Base-by-base conservation (phyloP, 2,797 vertebrate species). In the Acanthis flammea region DNA sequence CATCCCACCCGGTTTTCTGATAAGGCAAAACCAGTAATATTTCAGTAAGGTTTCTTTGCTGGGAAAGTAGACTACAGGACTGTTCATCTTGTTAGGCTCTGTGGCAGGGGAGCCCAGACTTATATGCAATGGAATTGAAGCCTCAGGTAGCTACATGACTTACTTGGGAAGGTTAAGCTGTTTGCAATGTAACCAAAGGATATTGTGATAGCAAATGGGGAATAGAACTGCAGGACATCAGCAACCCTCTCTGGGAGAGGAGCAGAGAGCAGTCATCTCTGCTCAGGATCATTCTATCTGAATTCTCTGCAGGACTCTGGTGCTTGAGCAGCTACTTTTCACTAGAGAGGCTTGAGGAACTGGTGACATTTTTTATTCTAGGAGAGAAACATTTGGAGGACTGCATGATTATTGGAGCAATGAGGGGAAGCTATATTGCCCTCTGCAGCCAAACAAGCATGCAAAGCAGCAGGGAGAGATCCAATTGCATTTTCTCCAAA, bases 51-150 rank as follows among this genome's bases (percentile, higher is more conserved):
- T 55, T 90, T 66, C 17, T 47, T 58, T 41, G 18, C 33, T 42
- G 35, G n/a, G 22, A 72, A 86, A 54, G 39, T 7, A 30, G 4
- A 21, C 39, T 84, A 24, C 13, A 60, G 28, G 27, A 17, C 22
- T 78, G 31, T 12, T 6, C 9, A 58, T 16, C 9, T 30, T 28
- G 4, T 44, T 33, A 60, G 12, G 16, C 2, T 78, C 61, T 58
- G 30, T 54, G n/a, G 5, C 44, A 48, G 2, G 0, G 21, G 5
- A 79, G 2, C 19, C 30, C n/a, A 61, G 65, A 42, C 3, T 67
- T 45, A 4, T 0, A 30, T 0, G 2, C 17, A 51, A 5, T 6
- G 22, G 17, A 19, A 7, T 24, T 54, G 47, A 94, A 77, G 31
- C 10, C 35, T 33, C 18, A 51, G 3, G n/a, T 39, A 77, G 24